Base-by-base conservation (phyloP, 2,888 invertebrate genomes). In the Synergus itoensis region DNA sequence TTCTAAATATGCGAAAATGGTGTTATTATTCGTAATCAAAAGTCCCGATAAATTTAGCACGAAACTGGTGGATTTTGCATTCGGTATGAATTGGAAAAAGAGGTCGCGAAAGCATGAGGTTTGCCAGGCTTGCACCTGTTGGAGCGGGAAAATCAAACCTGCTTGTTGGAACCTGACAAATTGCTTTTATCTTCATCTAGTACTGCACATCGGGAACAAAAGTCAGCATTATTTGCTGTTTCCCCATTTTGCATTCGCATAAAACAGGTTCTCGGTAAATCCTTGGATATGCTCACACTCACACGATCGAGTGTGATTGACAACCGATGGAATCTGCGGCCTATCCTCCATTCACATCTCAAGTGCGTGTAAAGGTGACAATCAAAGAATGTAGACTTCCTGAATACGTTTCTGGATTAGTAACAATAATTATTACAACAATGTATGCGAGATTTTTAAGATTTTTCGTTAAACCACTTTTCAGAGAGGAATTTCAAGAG, bases 161-260 rank as follows among this genome's bases (percentile, higher is more conserved):
- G 69, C 69, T 73, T 73, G 69, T 73, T 73, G 69, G 36, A 73
- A 73, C 36, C 69, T 73, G 69, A 73, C 69, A 45, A 73, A 73
- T 48, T 69, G 45, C 69, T 69, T 69, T 69, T 69, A 69, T 69
- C 69, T 73, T 48, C 69, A 48, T 53, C 16, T 69, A 48, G 69
- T 69, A 69, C 48, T n/a, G 48, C 36, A 73, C 69, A 36, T 1
- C 28, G 69, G 16, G 69, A 53, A 73, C 69, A 73, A 73, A 73
- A 73, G 69, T 73, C 69, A 73, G 69, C 48, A 73, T 73, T 73
- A 73, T 73, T 73, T 73, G 48, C 69, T 36, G 69, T 36, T 73
- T 73, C 69, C 67, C 69, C 53, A 53, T 73, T 73, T 73, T 73
- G 69, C 69, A 73, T 73, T 73, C 53, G 36, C 36, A 73, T 73